These are phyloP conservation scores for Limnodromus scolopaceus DNA, from an alignment of 2,797 vertebrate species.

Conservation along the genomic window DNA sequence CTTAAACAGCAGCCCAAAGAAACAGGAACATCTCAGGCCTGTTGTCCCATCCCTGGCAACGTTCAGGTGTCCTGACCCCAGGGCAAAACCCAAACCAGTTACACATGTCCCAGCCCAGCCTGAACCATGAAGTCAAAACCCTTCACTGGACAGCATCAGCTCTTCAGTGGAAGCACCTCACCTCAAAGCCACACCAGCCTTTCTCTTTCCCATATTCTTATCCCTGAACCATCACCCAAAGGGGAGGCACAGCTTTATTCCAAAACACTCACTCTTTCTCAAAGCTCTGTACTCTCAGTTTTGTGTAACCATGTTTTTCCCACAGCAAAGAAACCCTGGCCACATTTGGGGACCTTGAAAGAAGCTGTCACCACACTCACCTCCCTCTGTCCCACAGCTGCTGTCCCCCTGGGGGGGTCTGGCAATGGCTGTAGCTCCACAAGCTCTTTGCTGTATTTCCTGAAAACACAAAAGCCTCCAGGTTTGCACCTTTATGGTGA, in stretches of 20 bases:
- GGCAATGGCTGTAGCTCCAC: not conserved
- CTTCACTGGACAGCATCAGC: not conserved
- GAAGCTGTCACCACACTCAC: slow-evolving; percentile 43
- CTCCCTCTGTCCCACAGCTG: slow-evolving; percentile 29
- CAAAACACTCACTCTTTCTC: not conserved
- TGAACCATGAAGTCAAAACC: not conserved
- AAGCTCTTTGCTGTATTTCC: slow-evolving; percentile 43
- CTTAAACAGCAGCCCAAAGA: not conserved
- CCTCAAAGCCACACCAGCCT: not conserved
- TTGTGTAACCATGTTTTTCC: not conserved
- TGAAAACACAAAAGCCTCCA: slow-evolving; percentile 52
- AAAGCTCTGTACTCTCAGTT: not conserved
- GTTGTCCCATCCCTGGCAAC: not conserved
- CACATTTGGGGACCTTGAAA: not conserved
- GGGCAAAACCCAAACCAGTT: not conserved
- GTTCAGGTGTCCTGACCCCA: not conserved
- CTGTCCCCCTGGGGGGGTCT: not conserved
- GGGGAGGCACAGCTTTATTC: not conserved
- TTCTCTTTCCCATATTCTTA: not conserved
- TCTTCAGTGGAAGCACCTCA: not conserved
- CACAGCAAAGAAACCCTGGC: not conserved
- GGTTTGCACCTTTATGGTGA: not conserved
- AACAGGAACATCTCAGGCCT: not conserved
- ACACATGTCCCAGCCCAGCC: not conserved
- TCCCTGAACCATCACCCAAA: not conserved